These are phyloP conservation scores for Squalus acanthias DNA, from an alignment of 2,797 vertebrate genomes.

Conservation along the genomic window DNA sequence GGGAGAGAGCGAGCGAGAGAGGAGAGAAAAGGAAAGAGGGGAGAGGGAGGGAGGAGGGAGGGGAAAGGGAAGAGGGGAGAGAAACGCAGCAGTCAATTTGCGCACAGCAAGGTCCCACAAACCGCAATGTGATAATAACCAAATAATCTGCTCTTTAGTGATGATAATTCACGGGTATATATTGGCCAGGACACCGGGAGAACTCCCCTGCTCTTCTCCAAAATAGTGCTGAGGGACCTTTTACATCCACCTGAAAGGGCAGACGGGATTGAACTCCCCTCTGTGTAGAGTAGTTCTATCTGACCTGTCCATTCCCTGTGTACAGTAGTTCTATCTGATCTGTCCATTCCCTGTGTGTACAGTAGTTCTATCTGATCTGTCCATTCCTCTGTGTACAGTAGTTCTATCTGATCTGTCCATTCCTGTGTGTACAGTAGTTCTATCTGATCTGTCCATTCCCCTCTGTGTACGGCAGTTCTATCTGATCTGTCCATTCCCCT, in stretches of 20 bases:
- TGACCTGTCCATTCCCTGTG: too few species aligned
- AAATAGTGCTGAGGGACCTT: not conserved
- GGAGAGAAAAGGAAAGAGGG: not conserved
- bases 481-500: too few species aligned
- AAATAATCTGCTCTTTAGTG: not conserved
- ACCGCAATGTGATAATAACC: not conserved
- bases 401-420: too few species aligned
- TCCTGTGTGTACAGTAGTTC: too few species aligned
- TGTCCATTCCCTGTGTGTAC: too few species aligned
- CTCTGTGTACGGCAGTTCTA: too few species aligned
- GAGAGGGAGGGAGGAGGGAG: not conserved
- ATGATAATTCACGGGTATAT: not conserved
- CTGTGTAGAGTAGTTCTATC: too few species aligned
- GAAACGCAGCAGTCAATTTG: not conserved
- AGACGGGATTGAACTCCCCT: too few species aligned
- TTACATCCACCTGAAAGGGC: not conserved
- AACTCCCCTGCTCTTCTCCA: not conserved
- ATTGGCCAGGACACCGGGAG: not conserved
- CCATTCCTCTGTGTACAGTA: too few species aligned
- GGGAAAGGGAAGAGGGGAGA: not conserved
- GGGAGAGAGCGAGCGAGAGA: not conserved
- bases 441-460: too few species aligned
- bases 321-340: too few species aligned
- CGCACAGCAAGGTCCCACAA: not conserved
- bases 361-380: too few species aligned